Percentiles rank a stretch among this genome's conserved stretches.
Conservation (phyloP, 2,797 vertebrate species). For the Benthosema pterotum region DNA sequence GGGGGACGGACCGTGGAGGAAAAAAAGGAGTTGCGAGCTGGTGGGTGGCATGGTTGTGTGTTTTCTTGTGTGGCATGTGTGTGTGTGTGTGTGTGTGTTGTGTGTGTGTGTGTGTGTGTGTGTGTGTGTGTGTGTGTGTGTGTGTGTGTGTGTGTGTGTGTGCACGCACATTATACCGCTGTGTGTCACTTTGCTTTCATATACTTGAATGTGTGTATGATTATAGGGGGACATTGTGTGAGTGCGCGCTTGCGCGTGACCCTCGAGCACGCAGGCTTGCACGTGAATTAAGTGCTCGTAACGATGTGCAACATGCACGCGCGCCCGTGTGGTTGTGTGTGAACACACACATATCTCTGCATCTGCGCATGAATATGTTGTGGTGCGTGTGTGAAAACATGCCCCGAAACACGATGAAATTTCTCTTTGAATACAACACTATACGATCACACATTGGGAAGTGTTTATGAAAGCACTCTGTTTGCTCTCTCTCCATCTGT, state of each 20-base stretch:
- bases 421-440: background rate
- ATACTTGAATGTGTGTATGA: slow-evolving; percentile 5
- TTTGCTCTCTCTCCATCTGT: too few relatives aligned
- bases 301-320: slow-evolving; percentile 4
- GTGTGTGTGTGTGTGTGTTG: background rate
- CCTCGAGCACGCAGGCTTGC: background rate
- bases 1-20: slow-evolving; percentile 49
- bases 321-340: background rate
- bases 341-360: too few relatives aligned
- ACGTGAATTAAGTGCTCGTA: background rate
- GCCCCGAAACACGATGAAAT: slow-evolving; percentile 19
- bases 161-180: background rate
- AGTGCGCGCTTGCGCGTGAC: background rate
- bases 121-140: slow-evolving; percentile 6
- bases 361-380: background rate
- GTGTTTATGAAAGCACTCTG: too few relatives aligned
- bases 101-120: slow-evolving; percentile 10
- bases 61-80: background rate
- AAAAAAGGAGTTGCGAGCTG: too few relatives aligned
- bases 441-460: too few relatives aligned
- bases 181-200: too few relatives aligned
- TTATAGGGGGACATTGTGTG: background rate
- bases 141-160: background rate
- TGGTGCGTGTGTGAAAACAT: slow-evolving; percentile 8
- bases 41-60: slow-evolving; percentile 11